Base-by-base conservation (phyloP, 2,113 vertebrate genomes). In the Seriola rivoliana region DNA sequence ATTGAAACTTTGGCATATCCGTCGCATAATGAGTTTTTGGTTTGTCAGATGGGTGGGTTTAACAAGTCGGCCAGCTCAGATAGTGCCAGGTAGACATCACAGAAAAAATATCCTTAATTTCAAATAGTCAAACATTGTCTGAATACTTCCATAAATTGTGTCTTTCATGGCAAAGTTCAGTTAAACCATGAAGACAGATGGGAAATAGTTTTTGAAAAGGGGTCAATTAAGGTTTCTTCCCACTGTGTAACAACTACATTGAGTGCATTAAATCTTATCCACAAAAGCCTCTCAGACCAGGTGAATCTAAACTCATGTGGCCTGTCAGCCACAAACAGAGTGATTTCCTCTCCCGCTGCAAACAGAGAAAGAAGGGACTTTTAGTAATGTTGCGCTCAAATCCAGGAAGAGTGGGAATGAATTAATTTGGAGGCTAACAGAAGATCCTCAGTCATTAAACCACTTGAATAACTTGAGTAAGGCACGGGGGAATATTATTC, bases 351-450 rank as follows among this genome's bases (percentile, higher is more conserved):
- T 5, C 36, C 7, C 60, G 25, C 17, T 14, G 70, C 50, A 78
- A 82, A 84, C 40, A 38, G 25, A 74, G 34, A 23, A 58, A 54
- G 59, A 88, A 81, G 75, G 9, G 40, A 40, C 63, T 69, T 58
- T 84, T 66, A 11, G 84, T 81, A 50, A 80, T 78, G 40, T 67
- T 54, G 60, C 59, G 11, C 65, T 65, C 29, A 74, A 71, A 85
- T 80, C 69, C 84, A 74, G 36, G 16, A 65, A 67, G 59, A 78
- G 75, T 84, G 75, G 36, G 70, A 77, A 36, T 1, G 62, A 84
- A 90, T 91, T 78, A 68, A 88, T 88, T 83, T 71, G 48, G 36
- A n/a, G 3, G 50, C 78, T 80, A 83, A 85, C 60, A 82, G 71
- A 87, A 65, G 69, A 25, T 87, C 70, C 55, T 69, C 19, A n/a